phyloP scores from a whole-genome alignment of 1,140 invertebrate genomes.

The Lucilia sericata region DNA sequence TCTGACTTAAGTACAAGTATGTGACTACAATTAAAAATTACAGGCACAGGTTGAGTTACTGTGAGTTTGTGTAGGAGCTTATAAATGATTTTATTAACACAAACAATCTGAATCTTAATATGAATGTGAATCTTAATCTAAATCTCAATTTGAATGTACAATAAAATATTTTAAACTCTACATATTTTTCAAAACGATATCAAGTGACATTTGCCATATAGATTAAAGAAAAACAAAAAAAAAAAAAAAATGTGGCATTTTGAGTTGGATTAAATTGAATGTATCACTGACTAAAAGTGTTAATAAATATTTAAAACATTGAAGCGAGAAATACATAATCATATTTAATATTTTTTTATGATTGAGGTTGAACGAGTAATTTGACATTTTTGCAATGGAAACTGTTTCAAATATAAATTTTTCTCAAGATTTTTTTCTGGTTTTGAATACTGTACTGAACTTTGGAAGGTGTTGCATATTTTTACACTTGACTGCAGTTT shows the following conservation, averaged over 20 bases:
- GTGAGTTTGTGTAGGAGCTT: not conserved
- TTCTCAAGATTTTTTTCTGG: not conserved
- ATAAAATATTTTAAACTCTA: not conserved
- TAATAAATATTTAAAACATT: no score
- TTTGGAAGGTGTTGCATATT: conserved; percentile 24
- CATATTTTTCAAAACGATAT: not conserved
- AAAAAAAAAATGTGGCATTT: not conserved
- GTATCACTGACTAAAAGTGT: not conserved
- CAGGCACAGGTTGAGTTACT: no score
- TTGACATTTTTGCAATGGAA: conserved; percentile 39
- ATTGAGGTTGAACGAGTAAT: conserved; percentile 28
- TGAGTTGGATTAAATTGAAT: conserved; percentile 4
- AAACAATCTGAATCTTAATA: not conserved
- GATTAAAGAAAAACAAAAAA: not conserved
- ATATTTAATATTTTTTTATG: not conserved
- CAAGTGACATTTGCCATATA: conserved; percentile 10
- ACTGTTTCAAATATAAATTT: not conserved
- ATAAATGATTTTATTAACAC: conserved; percentile 1
- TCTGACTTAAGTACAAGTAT: no score
- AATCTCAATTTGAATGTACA: not conserved
- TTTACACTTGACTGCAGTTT: conserved; percentile 33
- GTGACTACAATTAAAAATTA: no score
- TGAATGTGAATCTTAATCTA: not conserved
- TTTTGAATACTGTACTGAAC: not conserved
- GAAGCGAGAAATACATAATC: not conserved